phyloP scores from a whole-genome alignment of 2,797 vertebrate species.

The Tadarida brasiliensis region DNA sequence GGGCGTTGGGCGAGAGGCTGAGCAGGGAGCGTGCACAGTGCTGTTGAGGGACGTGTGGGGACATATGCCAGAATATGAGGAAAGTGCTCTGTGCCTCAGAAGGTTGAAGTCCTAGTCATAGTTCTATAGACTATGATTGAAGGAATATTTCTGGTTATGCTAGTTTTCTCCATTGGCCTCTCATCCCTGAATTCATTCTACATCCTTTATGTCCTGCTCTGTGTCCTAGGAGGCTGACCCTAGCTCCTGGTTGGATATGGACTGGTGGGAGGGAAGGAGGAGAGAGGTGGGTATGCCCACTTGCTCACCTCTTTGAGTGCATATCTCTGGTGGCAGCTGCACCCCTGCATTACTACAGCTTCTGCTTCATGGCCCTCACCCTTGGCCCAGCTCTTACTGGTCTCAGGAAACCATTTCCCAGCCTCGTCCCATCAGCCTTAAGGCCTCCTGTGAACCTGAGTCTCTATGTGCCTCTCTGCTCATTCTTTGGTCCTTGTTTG shows the following conservation, averaged over 20 bases:
- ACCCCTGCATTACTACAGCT: neutral
- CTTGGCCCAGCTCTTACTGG: neutral
- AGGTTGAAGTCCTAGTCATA: neutral
- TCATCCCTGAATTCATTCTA: neutral
- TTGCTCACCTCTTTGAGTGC: neutral
- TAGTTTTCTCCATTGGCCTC: neutral
- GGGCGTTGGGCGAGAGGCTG: neutral
- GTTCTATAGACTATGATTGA: neutral
- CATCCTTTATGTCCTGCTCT: neutral
- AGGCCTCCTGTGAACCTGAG: neutral
- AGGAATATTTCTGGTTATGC: no score
- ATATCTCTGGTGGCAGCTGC: neutral
- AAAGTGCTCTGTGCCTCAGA: neutral
- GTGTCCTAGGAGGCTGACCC: neutral
- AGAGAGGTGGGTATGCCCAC: neutral
- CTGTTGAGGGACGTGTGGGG: neutral
- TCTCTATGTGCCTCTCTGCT: neutral
- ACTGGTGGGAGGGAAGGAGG: neutral
- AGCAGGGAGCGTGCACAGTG: fast-evolving
- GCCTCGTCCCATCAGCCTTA: neutral
- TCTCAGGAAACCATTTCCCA: neutral
- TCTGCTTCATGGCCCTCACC: neutral
- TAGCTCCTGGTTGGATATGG: neutral
- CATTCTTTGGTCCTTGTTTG: neutral
- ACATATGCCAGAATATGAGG: neutral